Evolutionary conservation across 2,113 vertebrate species (phyloP), one percentile per base, ranked within the genome.

Genomic region (Lophochroa leadbeateri): DNA sequence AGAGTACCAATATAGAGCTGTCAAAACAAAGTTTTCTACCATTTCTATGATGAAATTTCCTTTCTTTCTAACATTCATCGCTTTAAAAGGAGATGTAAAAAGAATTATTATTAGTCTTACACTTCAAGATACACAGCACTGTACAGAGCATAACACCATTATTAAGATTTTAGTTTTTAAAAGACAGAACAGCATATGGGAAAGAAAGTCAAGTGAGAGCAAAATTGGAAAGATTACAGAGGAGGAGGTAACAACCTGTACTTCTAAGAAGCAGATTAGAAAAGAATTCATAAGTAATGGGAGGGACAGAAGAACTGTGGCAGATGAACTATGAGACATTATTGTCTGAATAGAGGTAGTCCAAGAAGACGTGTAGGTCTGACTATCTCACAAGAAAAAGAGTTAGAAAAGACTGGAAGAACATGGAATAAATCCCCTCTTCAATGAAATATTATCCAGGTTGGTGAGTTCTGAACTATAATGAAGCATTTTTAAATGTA

Each of bases 171-270:
- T 74, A 75, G 35, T 44, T 28, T 90, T 84, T 88, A 88, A 65
- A 94, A 90, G 58, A 72, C 70, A 61, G 61, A 86, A 63, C 15
- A 79, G 57, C 31, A 58, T 11, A 85, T 9, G 14, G 37, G 33
- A 47, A 88, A 78, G 43, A 61, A 93, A 92, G 61, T 88, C 37
- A 93, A 91, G 47, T 17, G 64, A 72, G 20, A 94, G 33, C 27
- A 88, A 93, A 95, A 90, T 17, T 88, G 68, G 75, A 86, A 86
- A 76, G 77, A 89, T 84, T 75, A 90, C 88, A 96, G 79, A 86
- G 64, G 53, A 91, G 78, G 71, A 83, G 64, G 90, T 83, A 96
- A 90, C 90, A 81, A 44, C 44, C 49, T 83, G 76, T 80, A 80
- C 63, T 85, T 91, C 44, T 58, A 88, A 27, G 2, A 77, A 50